Conservation (phyloP, 2,888 invertebrate genomes). For the Macrostomum cliftonense region DNA sequence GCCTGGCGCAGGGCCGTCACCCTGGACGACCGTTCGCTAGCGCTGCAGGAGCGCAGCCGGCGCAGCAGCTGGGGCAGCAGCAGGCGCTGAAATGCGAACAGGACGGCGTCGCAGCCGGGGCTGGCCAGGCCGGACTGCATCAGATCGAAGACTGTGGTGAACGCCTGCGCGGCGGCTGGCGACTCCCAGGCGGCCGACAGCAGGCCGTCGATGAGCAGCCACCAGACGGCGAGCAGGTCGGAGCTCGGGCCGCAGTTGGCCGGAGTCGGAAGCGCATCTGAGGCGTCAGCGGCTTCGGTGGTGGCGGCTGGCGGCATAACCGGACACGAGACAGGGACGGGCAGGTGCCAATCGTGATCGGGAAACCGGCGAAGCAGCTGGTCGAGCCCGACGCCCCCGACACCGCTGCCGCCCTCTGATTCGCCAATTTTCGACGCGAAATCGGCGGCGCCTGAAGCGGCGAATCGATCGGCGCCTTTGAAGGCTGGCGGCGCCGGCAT, state of each 20-base stretch:
- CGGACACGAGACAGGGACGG: conserved; percentile 1
- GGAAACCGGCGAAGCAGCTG: background rate
- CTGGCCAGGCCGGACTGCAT: conserved; percentile 32
- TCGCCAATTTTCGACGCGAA: background rate
- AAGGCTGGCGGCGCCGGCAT: conserved; percentile 86
- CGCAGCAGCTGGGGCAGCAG: conserved; percentile 75
- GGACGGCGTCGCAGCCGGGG: conserved; percentile 63
- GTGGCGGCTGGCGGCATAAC: conserved; percentile 6
- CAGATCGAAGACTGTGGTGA: conserved; percentile 68
- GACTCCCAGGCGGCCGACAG: conserved; percentile 47
- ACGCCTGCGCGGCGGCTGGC: conserved; percentile 55
- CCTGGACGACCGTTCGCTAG: conserved; percentile 50
- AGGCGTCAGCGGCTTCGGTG: conserved; percentile 10
- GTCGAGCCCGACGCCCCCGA: background rate
- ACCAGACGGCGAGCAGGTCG: conserved; percentile 66
- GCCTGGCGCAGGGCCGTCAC: conserved; percentile 83
- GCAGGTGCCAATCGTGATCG: conserved; percentile 8
- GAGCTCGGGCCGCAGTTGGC: conserved; percentile 28
- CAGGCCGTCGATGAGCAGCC: conserved; percentile 61
- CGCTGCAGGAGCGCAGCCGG: conserved; percentile 55
- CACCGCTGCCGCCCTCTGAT: too few species aligned
- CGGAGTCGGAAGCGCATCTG: conserved; percentile 44
- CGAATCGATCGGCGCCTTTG: conserved; percentile 51
- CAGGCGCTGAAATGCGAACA: conserved; percentile 76
- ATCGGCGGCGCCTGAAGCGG: background rate